These are phyloP conservation scores for Acanthurus leucopareius DNA, from an alignment of 2,797 vertebrate species.

Conservation along the genomic window DNA sequence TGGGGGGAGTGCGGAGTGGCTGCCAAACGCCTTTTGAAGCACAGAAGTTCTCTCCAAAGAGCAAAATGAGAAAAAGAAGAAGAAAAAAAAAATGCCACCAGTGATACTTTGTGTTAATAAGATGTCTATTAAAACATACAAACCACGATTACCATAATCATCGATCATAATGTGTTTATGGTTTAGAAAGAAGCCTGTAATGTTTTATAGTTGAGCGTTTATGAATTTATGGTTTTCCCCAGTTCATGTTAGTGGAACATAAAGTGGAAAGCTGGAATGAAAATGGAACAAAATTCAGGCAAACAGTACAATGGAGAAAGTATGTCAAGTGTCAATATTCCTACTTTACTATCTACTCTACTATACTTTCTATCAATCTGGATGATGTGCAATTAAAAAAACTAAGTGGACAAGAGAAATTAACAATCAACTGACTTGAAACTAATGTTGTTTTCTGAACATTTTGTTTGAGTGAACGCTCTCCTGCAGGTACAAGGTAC, in stretches of 20 bases:
- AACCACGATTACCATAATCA: neutral
- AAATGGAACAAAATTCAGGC: neutral
- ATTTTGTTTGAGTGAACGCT: neutral
- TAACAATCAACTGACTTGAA: neutral
- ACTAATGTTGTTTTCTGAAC: neutral
- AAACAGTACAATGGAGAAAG: neutral
- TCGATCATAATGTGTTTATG: neutral
- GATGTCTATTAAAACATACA: neutral
- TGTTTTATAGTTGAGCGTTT: neutral
- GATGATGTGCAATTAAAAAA: neutral
- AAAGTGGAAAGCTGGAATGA: neutral
- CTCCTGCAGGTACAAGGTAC: neutral
- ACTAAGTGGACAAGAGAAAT: neutral
- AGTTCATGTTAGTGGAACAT: neutral
- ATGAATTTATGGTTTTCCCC: neutral
- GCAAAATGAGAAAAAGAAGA: slow-evolving; percentile 49
- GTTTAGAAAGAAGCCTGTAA: neutral
- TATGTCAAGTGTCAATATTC: neutral
- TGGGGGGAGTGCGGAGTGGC: slow-evolving; percentile 70
- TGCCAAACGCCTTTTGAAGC: slow-evolving; percentile 75
- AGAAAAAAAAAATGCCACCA: slow-evolving; percentile 40
- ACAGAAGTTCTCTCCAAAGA: slow-evolving; percentile 61
- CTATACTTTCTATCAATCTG: neutral
- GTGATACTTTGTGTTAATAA: slow-evolving; percentile 41
- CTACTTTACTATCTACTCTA: too few relatives aligned